Percentiles rank a stretch among this genome's conserved stretches.
Evolutionary conservation across 2,113 vertebrate genomes (phyloP).

Genomic region (Todiramphus chloris): DNA sequence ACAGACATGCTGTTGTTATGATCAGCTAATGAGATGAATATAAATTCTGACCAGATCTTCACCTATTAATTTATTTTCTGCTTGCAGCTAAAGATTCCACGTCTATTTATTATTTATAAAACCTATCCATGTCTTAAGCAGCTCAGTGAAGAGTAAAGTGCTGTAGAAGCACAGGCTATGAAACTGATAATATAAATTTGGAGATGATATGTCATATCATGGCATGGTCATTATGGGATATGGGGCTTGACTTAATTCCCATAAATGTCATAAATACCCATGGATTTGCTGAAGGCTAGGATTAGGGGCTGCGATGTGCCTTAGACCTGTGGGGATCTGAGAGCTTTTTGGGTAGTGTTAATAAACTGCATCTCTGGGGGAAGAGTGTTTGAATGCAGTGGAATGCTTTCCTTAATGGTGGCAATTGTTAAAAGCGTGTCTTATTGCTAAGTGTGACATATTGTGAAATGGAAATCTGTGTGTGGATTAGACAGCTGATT

Average conservation of each 20-base stretch:
- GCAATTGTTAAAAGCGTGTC: neutral
- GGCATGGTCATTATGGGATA: neutral
- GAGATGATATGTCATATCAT: neutral
- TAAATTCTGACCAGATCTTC: neutral
- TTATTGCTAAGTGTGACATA: neutral
- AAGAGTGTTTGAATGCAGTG: neutral
- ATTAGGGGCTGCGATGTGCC: neutral
- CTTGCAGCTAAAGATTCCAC: neutral
- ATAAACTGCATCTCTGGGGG: neutral
- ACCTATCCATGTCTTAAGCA: neutral
- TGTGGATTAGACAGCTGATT: constrained; percentile 14
- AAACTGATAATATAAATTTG: neutral
- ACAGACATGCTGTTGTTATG: neutral
- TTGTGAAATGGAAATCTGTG: neutral
- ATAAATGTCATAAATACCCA: neutral
- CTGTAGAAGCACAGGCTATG: neutral
- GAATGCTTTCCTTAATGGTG: neutral
- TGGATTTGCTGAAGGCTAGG: neutral
- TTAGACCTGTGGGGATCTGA: neutral
- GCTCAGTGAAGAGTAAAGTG: neutral
- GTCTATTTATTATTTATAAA: constrained; percentile 7
- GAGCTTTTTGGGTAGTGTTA: neutral
- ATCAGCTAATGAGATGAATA: neutral
- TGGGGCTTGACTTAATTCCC: neutral
- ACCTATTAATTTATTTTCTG: constrained; percentile 9